Conservation (phyloP, 1,140 invertebrate species). For the Pachypeltis micranthus region DNA sequence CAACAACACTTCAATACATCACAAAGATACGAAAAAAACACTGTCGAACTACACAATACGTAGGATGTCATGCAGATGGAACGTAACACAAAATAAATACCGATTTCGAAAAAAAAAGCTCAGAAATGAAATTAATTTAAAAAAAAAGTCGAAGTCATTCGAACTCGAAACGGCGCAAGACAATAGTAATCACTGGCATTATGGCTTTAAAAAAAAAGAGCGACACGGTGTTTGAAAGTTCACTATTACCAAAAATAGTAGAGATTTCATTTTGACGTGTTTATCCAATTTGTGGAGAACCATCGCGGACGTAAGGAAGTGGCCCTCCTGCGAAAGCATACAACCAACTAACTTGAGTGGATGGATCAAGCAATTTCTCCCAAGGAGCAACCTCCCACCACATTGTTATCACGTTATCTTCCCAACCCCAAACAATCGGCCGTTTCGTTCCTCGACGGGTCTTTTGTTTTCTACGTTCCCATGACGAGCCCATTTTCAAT, state of each 20-base stretch:
- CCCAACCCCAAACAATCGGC: conserved; percentile 11
- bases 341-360: not conserved
- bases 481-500: not conserved
- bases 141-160: no score
- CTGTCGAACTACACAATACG: no score
- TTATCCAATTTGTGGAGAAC: conserved; percentile 19
- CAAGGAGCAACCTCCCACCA: not conserved
- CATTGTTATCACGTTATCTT: conserved; percentile 7
- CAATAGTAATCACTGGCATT: not conserved
- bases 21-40: no score
- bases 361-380: conserved; percentile 8
- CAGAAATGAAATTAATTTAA: no score
- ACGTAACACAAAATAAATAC: no score
- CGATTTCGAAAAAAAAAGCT: no score
- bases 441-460: not conserved
- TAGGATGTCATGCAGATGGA: no score
- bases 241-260: conserved; percentile 18
- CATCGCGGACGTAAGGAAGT: conserved; percentile 2
- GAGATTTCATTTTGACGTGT: conserved; percentile 17
- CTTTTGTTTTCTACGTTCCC: not conserved
- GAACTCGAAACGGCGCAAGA: no score
- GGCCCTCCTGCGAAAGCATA: conserved; percentile 1
- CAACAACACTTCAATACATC: no score
- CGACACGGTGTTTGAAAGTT: not conserved
- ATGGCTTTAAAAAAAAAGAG: not conserved